Evolutionary conservation across 1,140 invertebrate species (phyloP).

Genomic region (Scaptomyza graminum): DNA sequence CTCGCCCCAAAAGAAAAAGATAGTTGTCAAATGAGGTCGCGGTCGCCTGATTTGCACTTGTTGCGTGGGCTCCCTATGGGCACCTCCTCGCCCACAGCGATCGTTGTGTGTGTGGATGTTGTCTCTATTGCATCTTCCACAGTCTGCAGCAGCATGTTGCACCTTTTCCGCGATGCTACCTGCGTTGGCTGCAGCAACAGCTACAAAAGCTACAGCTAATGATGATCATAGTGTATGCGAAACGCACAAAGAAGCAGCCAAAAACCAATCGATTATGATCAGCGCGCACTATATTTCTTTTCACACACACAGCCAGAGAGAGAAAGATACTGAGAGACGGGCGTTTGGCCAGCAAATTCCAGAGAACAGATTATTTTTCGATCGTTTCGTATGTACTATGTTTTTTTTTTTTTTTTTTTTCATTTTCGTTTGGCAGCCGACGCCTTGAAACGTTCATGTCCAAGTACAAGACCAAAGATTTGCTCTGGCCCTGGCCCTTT

Average conservation of each 20-base stretch:
- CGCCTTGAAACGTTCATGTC: slow-evolving; percentile 66
- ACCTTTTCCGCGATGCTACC: slow-evolving; percentile 58
- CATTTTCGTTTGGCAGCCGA: slow-evolving; percentile 39
- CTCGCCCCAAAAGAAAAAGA: slow-evolving; percentile 7
- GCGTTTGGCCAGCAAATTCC: slow-evolving; percentile 47
- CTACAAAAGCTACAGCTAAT: slow-evolving; percentile 57
- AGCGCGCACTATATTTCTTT: slow-evolving; percentile 64
- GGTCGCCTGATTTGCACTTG: slow-evolving; percentile 61
- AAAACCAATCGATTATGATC: slow-evolving; percentile 81
- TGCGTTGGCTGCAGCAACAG: slow-evolving; percentile 45
- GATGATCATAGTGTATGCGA: slow-evolving; percentile 78
- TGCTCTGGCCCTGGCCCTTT: slow-evolving; percentile 60
- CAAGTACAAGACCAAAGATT: slow-evolving; percentile 26
- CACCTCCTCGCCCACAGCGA: slow-evolving; percentile 48
- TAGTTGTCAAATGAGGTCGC: slow-evolving; percentile 11
- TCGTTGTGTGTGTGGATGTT: slow-evolving; percentile 25
- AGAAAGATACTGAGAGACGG: slow-evolving; percentile 12
- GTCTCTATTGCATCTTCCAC: neutral
- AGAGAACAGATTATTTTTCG: slow-evolving; percentile 74
- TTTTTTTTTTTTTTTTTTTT: neutral
- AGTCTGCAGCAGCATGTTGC: slow-evolving; percentile 50
- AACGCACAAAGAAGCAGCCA: slow-evolving; percentile 65
- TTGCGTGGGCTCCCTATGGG: slow-evolving; percentile 52
- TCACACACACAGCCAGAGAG: neutral
- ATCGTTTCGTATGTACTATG: slow-evolving; percentile 20